Evolutionary conservation across 2,797 vertebrate genomes (phyloP).

Genomic region (Gobionotothen gibberifrons): DNA sequence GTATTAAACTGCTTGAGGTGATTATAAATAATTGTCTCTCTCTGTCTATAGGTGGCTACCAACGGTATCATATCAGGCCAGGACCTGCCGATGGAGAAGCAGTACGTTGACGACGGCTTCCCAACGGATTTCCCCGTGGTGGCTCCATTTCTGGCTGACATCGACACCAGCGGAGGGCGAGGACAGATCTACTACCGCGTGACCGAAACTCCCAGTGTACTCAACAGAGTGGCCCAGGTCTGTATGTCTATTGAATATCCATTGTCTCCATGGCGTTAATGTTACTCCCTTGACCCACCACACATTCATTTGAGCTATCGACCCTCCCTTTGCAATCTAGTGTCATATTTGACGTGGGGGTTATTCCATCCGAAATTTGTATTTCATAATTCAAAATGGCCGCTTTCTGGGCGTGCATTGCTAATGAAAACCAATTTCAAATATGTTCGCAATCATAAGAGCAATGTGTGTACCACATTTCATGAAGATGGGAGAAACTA

Average conservation of each 20-base stretch:
- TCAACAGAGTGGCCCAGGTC: conserved; percentile 80
- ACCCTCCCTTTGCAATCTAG: too few species aligned
- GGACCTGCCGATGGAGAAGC: conserved; percentile 95
- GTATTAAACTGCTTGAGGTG: background rate
- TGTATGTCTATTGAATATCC: conserved; percentile 12
- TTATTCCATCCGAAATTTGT: too few species aligned
- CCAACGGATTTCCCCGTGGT: conserved; percentile 95
- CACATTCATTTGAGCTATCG: too few species aligned
- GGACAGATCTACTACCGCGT: conserved; percentile 92
- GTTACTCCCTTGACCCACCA: too few species aligned
- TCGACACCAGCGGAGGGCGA: conserved; percentile 90
- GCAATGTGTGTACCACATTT: too few species aligned
- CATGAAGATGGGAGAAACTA: too few species aligned
- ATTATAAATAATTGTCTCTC: background rate
- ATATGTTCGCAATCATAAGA: too few species aligned
- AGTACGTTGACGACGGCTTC: conserved; percentile 95
- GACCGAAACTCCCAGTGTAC: conserved; percentile 83
- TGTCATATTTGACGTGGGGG: too few species aligned
- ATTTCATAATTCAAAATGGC: too few species aligned
- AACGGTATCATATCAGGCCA: conserved; percentile 97
- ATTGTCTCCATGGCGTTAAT: too few species aligned
- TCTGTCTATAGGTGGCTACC: conserved; percentile 90
- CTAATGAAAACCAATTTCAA: too few species aligned
- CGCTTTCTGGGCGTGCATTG: too few species aligned
- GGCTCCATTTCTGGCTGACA: conserved; percentile 94